phyloP scores from a whole-genome alignment of 2,113 vertebrate species.

The Chionomys nivalis region DNA sequence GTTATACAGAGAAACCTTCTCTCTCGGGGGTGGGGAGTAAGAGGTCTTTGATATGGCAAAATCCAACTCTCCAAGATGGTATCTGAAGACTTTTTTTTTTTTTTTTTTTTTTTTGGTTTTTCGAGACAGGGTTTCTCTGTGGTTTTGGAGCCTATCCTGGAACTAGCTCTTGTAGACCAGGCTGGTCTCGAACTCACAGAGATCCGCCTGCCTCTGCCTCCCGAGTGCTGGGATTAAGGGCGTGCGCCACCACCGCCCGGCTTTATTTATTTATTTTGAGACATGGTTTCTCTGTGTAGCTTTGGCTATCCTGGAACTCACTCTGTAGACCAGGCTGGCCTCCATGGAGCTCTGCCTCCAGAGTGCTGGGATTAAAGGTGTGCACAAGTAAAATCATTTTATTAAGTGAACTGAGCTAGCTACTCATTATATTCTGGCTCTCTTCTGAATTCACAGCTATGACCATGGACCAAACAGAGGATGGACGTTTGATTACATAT shows the following conservation, averaged over 20 bases:
- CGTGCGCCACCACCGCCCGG: no score
- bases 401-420: neutral
- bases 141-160: no score
- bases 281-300: neutral
- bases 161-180: no score
- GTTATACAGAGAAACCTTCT: neutral
- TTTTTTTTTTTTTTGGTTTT: no score
- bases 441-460: constrained; percentile 22
- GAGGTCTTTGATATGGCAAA: neutral
- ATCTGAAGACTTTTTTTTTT: neutral
- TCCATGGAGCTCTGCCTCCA: neutral
- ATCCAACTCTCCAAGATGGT: neutral
- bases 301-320: neutral
- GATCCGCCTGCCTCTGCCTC: no score
- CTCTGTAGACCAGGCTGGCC: neutral
- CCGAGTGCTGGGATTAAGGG: no score
- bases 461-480: neutral
- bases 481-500: constrained; percentile 27
- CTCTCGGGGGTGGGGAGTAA: no score
- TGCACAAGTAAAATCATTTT: neutral
- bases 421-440: neutral
- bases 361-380: neutral
- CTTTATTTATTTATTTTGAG: no score
- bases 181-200: neutral
- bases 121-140: no score